A percentile compares a stretch with the other conserved stretches of the same genome.
These are phyloP conservation scores for Drosophila kikkawai DNA, from an alignment of 1,140 invertebrate species.

Conservation along the genomic window DNA sequence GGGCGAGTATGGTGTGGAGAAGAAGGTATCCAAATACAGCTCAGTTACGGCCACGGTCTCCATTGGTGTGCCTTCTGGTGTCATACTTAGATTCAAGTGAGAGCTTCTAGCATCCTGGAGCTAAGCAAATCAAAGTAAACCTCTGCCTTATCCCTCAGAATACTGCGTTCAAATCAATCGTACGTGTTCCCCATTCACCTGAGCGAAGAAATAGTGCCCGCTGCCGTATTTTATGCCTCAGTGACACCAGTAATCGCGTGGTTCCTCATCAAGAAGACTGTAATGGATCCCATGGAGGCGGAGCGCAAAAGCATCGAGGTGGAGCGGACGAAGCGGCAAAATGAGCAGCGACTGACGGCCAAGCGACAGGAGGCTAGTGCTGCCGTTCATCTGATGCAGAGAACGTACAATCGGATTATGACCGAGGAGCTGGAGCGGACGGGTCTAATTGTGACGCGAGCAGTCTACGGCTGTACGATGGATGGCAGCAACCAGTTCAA, in stretches of 20 bases:
- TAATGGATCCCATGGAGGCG: slow-evolving; percentile 94
- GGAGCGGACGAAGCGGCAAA: slow-evolving; percentile 90
- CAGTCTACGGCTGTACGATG: slow-evolving; percentile 91
- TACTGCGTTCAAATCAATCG: slow-evolving; percentile 94
- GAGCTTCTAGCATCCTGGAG: slow-evolving; percentile 68
- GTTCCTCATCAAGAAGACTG: slow-evolving; percentile 92
- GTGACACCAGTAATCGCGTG: slow-evolving; percentile 93
- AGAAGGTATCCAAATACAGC: slow-evolving; percentile 96
- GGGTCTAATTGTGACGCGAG: slow-evolving; percentile 94
- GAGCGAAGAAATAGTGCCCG: slow-evolving; percentile 95
- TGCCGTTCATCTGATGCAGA: slow-evolving; percentile 95
- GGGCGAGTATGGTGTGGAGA: slow-evolving; percentile 96
- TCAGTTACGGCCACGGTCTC: slow-evolving; percentile 93
- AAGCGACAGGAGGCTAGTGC: slow-evolving; percentile 93
- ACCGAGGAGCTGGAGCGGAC: slow-evolving; percentile 91
- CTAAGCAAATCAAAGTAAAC: not conserved
- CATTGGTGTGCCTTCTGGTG: slow-evolving; percentile 94
- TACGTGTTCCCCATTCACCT: slow-evolving; percentile 96
- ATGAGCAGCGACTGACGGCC: slow-evolving; percentile 90
- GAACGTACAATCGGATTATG: slow-evolving; percentile 91
- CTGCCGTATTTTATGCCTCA: slow-evolving; percentile 97
- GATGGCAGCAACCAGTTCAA: slow-evolving; percentile 77
- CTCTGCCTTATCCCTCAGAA: slow-evolving; percentile 85
- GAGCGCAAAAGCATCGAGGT: slow-evolving; percentile 91
- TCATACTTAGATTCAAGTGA: slow-evolving; percentile 95